Percentiles rank a stretch among this genome's conserved stretches.
phyloP scores from a whole-genome alignment of 1,140 invertebrate species.

The Whitmania pigra region DNA sequence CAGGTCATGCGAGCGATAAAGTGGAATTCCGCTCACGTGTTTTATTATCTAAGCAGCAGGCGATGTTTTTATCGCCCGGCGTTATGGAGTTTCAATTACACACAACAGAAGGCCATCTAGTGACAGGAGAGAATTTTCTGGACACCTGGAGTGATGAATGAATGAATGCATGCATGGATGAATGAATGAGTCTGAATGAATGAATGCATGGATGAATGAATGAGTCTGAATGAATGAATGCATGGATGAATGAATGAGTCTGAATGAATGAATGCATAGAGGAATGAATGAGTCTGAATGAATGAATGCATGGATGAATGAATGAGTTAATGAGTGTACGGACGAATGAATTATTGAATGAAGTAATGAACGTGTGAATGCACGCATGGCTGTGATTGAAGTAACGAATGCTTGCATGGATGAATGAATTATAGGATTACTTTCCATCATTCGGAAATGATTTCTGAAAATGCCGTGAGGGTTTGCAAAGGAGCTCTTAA shows the following conservation, averaged over 20 bases:
- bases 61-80: slow-evolving; percentile 54
- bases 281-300: neutral
- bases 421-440: slow-evolving; percentile 5
- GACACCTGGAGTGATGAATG: neutral
- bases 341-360: slow-evolving; percentile 2
- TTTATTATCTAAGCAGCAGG: slow-evolving; percentile 37
- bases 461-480: no score
- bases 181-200: neutral
- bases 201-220: neutral
- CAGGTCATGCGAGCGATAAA: slow-evolving; percentile 66
- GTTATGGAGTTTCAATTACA: neutral
- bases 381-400: neutral
- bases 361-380: neutral
- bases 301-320: neutral
- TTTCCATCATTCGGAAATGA: no score
- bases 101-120: neutral
- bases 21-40: slow-evolving; percentile 48
- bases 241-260: neutral
- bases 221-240: neutral
- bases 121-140: neutral
- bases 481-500: no score
- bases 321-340: neutral
- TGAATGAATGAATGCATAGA: neutral
- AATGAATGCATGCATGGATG: neutral
- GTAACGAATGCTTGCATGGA: neutral